Conservation (phyloP, 2,113 vertebrate genomes). For the Telmatochromis sp. region DNA sequence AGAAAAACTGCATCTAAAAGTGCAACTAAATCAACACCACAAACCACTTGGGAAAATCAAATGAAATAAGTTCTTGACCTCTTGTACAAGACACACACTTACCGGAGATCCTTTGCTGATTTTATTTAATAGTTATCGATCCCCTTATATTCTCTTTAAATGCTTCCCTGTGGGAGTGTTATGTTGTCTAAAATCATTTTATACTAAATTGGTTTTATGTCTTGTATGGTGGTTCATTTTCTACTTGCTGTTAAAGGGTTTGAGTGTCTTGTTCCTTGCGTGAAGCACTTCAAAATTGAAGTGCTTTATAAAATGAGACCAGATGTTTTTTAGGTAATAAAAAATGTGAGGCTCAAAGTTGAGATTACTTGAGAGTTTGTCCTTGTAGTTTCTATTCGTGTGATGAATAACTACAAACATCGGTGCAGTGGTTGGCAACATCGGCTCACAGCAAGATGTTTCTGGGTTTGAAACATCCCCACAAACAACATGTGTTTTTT, state of each 20-base stretch:
- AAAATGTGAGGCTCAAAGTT: background rate
- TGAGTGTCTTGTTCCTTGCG: background rate
- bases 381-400: background rate
- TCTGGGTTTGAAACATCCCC: background rate
- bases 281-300: background rate
- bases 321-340: background rate
- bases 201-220: background rate
- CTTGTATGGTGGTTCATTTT: background rate
- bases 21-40: background rate
- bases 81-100: background rate
- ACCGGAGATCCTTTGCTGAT: background rate
- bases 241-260: background rate
- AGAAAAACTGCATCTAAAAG: background rate
- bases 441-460: background rate
- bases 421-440: background rate
- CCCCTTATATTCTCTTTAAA: background rate
- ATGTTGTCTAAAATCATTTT: background rate
- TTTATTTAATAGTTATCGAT: background rate
- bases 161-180: background rate
- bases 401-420: background rate
- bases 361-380: background rate
- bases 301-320: background rate
- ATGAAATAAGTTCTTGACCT: background rate
- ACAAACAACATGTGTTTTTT: background rate
- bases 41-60: background rate